Percentiles rank a stretch among this genome's conserved stretches.
Evolutionary conservation across 2,888 invertebrate species (phyloP).

Genomic region (Eupithecia subumbrata): DNA sequence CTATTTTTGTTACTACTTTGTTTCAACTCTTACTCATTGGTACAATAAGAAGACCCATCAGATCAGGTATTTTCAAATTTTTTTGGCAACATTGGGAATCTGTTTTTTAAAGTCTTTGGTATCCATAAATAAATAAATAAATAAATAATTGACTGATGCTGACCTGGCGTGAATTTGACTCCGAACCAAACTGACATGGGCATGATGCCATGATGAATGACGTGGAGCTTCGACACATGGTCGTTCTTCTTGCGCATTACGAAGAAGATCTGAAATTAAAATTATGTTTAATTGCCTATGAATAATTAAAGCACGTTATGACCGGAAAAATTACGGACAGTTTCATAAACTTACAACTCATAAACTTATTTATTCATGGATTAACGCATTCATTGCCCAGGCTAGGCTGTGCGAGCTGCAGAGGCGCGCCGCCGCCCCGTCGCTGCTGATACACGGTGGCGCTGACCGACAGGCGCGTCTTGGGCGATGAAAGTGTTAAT

Average conservation of each 20-base stretch:
- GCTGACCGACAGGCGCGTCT: no score
- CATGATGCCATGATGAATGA: slow-evolving; percentile 98
- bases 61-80: neutral
- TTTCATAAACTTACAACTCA: neutral
- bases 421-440: no score
- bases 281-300: neutral
- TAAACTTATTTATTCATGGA: neutral
- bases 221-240: slow-evolving; percentile 95
- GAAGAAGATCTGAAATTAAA: slow-evolving; percentile 90
- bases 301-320: neutral
- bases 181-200: slow-evolving; percentile 97
- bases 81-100: neutral
- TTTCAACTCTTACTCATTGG: neutral
- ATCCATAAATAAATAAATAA: neutral
- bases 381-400: neutral
- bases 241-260: slow-evolving; percentile 96
- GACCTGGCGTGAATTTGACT: slow-evolving; percentile 94
- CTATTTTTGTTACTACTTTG: neutral
- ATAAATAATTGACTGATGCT: slow-evolving; percentile 47
- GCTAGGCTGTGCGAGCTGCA: no score
- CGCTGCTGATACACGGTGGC: no score
- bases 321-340: neutral
- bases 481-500: no score
- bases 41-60: neutral
- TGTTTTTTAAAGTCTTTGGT: neutral